Percentiles rank a stretch among this genome's conserved stretches.
Evolutionary conservation across 2,113 vertebrate genomes (phyloP).

Genomic region (Pterophyllum scalare): DNA sequence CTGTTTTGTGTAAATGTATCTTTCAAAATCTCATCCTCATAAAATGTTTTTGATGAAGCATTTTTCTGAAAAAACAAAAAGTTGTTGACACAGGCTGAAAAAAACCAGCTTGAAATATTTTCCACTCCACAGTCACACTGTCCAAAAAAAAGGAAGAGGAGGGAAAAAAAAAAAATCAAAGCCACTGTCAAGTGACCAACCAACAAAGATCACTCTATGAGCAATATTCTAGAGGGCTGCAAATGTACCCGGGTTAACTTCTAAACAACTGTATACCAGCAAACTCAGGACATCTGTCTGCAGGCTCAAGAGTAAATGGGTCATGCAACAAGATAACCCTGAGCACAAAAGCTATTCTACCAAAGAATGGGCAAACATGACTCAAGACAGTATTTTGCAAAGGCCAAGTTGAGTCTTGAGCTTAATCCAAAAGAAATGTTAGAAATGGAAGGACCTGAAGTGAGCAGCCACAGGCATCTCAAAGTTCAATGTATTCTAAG

Average conservation of each 20-base stretch:
- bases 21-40: not conserved
- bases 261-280: not conserved
- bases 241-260: not conserved
- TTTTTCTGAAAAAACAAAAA: not conserved
- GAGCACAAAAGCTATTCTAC: not conserved
- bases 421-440: not conserved
- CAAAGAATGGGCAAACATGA: not conserved
- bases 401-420: not conserved
- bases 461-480: not conserved
- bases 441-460: not conserved
- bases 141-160: not conserved
- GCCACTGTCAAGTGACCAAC: not conserved
- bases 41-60: not conserved
- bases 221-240: not conserved
- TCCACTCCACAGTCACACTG: not conserved
- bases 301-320: no score
- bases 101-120: not conserved
- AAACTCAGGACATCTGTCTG: no score
- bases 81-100: not conserved
- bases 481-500: not conserved
- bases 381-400: not conserved
- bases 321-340: no score
- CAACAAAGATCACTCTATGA: fast-evolving
- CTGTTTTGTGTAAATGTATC: not conserved
- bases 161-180: not conserved